Conservation (phyloP, 35 echinoderm and acorn worm species). For the Heliocidaris erythrogramma region DNA sequence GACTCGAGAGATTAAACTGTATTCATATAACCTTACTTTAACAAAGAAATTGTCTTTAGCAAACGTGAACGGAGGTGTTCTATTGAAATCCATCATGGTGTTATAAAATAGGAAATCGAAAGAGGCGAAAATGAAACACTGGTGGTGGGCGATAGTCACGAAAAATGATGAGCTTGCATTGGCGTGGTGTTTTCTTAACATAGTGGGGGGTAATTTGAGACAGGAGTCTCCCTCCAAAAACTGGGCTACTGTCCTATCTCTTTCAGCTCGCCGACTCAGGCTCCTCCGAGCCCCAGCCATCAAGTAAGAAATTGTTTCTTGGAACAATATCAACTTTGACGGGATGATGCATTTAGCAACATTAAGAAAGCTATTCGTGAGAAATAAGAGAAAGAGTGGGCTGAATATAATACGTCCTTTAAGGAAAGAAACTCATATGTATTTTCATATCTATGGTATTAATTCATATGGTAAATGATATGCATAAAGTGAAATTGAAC, state of each 20-base stretch:
- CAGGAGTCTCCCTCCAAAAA: not conserved
- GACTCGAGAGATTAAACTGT: not conserved
- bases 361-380: not conserved
- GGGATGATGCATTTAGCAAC: not conserved
- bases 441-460: too few relatives aligned
- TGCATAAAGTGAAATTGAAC: too few relatives aligned
- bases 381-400: too few relatives aligned
- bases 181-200: not conserved
- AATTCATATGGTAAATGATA: too few relatives aligned
- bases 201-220: not conserved
- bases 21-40: too few relatives aligned
- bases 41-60: too few relatives aligned
- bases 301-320: not conserved
- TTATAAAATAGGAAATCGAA: not conserved
- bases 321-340: not conserved
- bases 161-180: not conserved
- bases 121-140: not conserved
- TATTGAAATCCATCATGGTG: not conserved
- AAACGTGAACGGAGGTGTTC: too few relatives aligned
- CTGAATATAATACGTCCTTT: too few relatives aligned
- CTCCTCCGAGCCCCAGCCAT: not conserved
- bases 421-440: too few relatives aligned
- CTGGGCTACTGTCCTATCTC: conserved; percentile 7
- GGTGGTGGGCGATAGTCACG: not conserved
- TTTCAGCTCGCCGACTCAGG: not conserved